phyloP scores from a whole-genome alignment of 1,140 invertebrate species.

The Platyscapa corneri region DNA sequence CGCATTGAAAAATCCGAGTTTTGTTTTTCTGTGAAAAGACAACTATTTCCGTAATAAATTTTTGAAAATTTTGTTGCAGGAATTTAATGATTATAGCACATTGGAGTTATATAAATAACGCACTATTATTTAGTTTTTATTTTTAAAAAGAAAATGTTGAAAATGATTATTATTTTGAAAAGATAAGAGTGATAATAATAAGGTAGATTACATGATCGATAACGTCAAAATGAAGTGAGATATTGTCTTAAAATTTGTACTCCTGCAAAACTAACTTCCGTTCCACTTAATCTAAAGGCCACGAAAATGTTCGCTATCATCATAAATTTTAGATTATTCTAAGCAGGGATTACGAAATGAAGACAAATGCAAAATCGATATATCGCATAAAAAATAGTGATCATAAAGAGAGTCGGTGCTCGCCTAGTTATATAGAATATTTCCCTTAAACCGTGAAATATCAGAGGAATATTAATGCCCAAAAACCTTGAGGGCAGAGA shows the following conservation, averaged over 20 bases:
- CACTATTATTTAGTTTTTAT: too few species aligned
- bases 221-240: not conserved
- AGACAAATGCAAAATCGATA: slow-evolving; percentile 50
- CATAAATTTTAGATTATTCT: slow-evolving; percentile 49
- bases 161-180: not conserved
- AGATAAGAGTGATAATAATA: not conserved
- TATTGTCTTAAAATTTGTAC: not conserved
- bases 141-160: too few species aligned
- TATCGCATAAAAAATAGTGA: not conserved
- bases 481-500: slow-evolving; percentile 29
- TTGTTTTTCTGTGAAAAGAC: too few species aligned
- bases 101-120: too few species aligned
- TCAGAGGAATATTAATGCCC: slow-evolving; percentile 47
- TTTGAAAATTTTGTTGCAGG: too few species aligned
- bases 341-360: slow-evolving; percentile 40
- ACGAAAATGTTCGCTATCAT: slow-evolving; percentile 11
- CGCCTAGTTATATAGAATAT: slow-evolving; percentile 24
- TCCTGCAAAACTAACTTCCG: not conserved
- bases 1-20: too few species aligned
- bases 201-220: not conserved
- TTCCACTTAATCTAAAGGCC: slow-evolving; percentile 7
- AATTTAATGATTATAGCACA: too few species aligned
- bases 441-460: slow-evolving; percentile 43
- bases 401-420: not conserved
- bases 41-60: too few species aligned